Base-by-base conservation (phyloP, 2,113 vertebrate species). In the Dascyllus trimaculatus region DNA sequence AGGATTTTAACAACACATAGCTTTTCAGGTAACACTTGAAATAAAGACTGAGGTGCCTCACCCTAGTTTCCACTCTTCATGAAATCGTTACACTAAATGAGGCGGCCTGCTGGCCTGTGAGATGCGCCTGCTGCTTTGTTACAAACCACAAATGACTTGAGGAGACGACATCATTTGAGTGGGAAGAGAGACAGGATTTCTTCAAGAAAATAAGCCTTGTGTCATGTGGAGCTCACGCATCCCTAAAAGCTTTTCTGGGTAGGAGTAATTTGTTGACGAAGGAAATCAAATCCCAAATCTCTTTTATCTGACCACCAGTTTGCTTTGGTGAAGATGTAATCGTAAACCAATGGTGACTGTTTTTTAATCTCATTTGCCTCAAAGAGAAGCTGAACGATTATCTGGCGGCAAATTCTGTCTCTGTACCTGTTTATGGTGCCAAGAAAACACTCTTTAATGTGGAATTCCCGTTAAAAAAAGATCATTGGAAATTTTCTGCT, bases 401-500 rank as follows among this genome's bases (percentile, higher is more conserved):
- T 76, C 60, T 74, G 40, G 71, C 43, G 60, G 52, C 35, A 38
- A 40, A 64, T 22, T 32, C 21, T 40, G 25, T 8, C 45, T 40
- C 43, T 26, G 10, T 56, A 79, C 26, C 68, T 69, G 32, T 48
- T 19, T 21, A 1, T 17, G 24, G 6, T 24, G 68, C 77, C 68
- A 82, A 77, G 73, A 71, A 85, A 83, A 81, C 22, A n/a, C 71
- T 60, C 60, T 74, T 73, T 15, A 56, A 79, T 29, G 58, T 66
- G 64, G 72, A 85, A 89, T 90, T 87, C 79, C 68, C 8, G 15
- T 84, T 65, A 67, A 78, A 85, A n/a, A 82, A 61, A 68, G 54
- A 78, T 85, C 78, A 80, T 29, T 75, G 72, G 64, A 79, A 70
- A 75, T 65, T 29, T 78, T 78, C 45, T 38, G 63, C 72, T 85